These are phyloP conservation scores for Philhelius pedissequus DNA, from an alignment of 2,888 invertebrate genomes.

Conservation along the genomic window DNA sequence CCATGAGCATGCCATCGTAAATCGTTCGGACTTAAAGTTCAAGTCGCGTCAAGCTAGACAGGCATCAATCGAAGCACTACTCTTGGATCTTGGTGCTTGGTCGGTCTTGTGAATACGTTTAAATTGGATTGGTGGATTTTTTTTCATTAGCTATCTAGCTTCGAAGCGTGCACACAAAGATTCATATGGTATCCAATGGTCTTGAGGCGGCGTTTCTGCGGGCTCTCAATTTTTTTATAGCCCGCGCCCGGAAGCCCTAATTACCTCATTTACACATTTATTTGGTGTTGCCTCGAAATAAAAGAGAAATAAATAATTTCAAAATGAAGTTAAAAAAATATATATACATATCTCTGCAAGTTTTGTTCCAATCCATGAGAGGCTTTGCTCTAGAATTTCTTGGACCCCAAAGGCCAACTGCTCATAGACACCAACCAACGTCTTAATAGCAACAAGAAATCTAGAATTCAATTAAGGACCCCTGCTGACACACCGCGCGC, in stretches of 20 bases:
- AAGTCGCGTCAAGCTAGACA: conserved; percentile 15
- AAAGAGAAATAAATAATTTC: conserved; percentile 50
- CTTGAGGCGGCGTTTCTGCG: neutral
- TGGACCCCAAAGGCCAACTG: neutral
- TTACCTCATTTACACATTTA: conserved; percentile 77
- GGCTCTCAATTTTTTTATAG: conserved; percentile 50
- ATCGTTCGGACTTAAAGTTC: conserved; percentile 21
- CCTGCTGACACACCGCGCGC: too few species aligned
- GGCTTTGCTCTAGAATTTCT: conserved; percentile 33
- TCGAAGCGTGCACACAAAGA: conserved; percentile 7
- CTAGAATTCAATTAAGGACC: conserved; percentile 59
- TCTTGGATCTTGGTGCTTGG: neutral
- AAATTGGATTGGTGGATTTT: conserved; percentile 44
- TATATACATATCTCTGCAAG: neutral
- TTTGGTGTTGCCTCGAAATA: conserved; percentile 61
- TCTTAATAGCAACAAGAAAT: neutral
- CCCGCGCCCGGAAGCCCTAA: conserved; percentile 76
- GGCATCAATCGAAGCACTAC: conserved; percentile 35
- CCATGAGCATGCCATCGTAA: conserved; percentile 28
- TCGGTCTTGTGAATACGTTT: conserved; percentile 21
- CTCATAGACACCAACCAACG: neutral
- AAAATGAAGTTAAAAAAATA: conserved; percentile 9
- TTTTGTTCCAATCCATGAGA: neutral
- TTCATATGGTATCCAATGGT: neutral
- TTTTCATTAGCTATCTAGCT: conserved; percentile 57